phyloP scores from a whole-genome alignment of 1,140 invertebrate species.

The Drosophila ogumai region DNA sequence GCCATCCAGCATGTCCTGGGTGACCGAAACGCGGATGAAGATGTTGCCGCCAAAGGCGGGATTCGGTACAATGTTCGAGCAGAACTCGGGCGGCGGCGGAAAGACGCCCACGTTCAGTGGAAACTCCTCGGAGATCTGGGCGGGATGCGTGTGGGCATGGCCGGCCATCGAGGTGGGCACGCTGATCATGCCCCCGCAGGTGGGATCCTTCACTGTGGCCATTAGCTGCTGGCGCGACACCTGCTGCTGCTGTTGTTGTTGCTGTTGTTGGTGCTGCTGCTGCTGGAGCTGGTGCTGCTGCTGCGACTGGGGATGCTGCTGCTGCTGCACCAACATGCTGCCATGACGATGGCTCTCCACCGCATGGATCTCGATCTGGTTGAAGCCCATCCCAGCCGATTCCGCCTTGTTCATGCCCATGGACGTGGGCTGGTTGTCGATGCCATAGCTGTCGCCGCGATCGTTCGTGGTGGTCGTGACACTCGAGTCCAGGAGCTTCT shows the following conservation, averaged over 20 bases:
- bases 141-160: constrained; percentile 59
- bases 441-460: constrained; percentile 88
- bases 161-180: constrained; percentile 80
- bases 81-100: constrained; percentile 89
- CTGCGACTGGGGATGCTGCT: constrained; percentile 7
- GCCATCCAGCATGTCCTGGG: constrained; percentile 87
- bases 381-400: constrained; percentile 84
- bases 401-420: constrained; percentile 78
- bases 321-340: constrained; percentile 53
- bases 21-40: constrained; percentile 90
- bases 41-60: constrained; percentile 89
- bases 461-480: constrained; percentile 91
- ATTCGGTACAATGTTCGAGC: constrained; percentile 86
- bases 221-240: constrained; percentile 66
- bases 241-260: constrained; percentile 55
- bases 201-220: constrained; percentile 73
- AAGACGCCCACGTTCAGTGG: constrained; percentile 86
- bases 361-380: constrained; percentile 90
- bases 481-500: constrained; percentile 91
- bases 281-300: constrained; percentile 52
- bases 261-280: constrained; percentile 42
- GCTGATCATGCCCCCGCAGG: constrained; percentile 77
- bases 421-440: constrained; percentile 86
- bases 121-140: constrained; percentile 77
- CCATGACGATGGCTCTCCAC: constrained; percentile 87